Evolutionary conservation across 1,140 invertebrate species (phyloP), one percentile per base, ranked within the genome.

Genomic region (Cotesia typhae): DNA sequence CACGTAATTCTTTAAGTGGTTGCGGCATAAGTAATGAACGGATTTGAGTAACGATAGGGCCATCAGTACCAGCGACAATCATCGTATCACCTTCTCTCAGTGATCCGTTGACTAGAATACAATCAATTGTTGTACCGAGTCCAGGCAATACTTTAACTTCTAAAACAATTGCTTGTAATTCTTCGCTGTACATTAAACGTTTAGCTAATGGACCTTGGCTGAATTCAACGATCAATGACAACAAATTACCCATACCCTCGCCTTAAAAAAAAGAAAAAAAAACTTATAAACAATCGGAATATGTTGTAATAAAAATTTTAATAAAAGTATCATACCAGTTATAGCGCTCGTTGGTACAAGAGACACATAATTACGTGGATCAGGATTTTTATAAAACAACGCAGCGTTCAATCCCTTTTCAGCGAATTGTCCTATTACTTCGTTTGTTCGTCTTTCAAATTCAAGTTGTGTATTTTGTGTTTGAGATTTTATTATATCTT

Each of bases 71-170:
- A 7, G 98, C 97, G 47, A 99, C 85, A 36, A 99, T 91, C 84
- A 99, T 94, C 0, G 95, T 97, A 77, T 99, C 96, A 28, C 97
- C 96, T 86, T 98, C 97, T 57, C 89, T 89, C 36, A 99, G 87
- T 14, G 90, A 93, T 12, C 98, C 98, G 88, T 99, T 99, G 51
- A 99, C 95, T 66, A 99, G 90, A 85, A 99, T 99, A 41, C 97
- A 95, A 90, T 99, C 98, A 81, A 99, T 98, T 4, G 98, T 99
- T 69, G 98, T 99, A 35, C 98, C 98, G 71, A 99, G 88, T 60
- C 98, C 98, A 51, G 96, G 92, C 78, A 99, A 94, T 1, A 97
- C 96, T 91, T 99, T 99, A 4, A 99, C 98, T 90, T 99, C 98
- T 79, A 99, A 90, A n/a, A 99, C 97, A 7, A 95, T 99, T 17